Evolutionary conservation across 1,140 invertebrate genomes (phyloP).

Genomic region (Penaeus chinensis): DNA sequence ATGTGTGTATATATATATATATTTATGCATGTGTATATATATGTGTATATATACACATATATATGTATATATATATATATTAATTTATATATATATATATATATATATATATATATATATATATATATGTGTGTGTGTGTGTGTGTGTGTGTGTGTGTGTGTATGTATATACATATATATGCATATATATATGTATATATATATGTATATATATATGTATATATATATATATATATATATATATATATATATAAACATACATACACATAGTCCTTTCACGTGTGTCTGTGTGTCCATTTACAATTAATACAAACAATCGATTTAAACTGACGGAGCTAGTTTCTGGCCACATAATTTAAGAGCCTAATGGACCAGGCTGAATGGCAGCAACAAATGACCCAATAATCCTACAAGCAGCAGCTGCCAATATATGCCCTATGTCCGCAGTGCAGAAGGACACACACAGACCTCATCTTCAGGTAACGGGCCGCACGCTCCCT

Average conservation of each 20-base stretch:
- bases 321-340: no score
- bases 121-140: not conserved
- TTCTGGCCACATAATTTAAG: no score
- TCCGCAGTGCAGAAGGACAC: no score
- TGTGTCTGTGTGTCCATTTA: no score
- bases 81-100: not conserved
- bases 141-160: not conserved
- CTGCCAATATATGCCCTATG: no score
- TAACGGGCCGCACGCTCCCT: no score
- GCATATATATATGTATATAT: not conserved
- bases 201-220: not conserved
- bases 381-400: no score
- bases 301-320: no score
- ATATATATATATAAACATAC: conserved; percentile 25
- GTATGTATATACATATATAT: not conserved
- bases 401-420: no score
- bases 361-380: no score
- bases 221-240: not conserved
- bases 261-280: not conserved
- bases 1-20: not conserved
- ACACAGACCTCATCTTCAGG: no score
- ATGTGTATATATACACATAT: conserved; percentile 19
- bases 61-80: not conserved
- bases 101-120: conserved; percentile 24
- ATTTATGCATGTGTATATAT: not conserved